Evolutionary conservation across 1,140 invertebrate genomes (phyloP).

Genomic region (Drepana arcuata): DNA sequence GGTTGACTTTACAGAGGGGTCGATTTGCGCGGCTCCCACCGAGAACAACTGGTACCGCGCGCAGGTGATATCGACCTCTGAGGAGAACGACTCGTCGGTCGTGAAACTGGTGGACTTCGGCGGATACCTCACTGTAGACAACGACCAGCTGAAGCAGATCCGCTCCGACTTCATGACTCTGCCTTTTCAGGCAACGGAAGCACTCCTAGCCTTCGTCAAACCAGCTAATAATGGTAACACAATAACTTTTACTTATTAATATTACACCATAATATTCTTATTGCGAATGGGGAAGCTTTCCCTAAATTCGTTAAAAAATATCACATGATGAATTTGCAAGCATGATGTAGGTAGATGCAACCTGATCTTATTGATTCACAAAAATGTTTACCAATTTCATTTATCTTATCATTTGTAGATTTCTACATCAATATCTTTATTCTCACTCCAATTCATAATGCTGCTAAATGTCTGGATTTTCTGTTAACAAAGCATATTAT

Average conservation of each 20-base stretch:
- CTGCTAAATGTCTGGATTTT: too few species aligned
- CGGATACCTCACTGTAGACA: constrained; percentile 86
- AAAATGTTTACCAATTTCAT: too few species aligned
- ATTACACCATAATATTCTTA: neutral
- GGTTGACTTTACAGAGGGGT: constrained; percentile 76
- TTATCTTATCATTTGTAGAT: too few species aligned
- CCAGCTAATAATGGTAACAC: constrained; percentile 79
- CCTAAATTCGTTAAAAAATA: too few species aligned
- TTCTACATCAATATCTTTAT: too few species aligned
- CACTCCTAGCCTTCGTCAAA: constrained; percentile 89
- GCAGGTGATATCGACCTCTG: constrained; percentile 81
- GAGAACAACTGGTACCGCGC: constrained; percentile 91
- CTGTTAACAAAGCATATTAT: too few species aligned
- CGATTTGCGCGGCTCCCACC: constrained; percentile 89
- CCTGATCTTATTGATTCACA: too few species aligned
- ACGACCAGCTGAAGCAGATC: constrained; percentile 86
- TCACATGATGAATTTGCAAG: too few species aligned
- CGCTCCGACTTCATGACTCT: constrained; percentile 92
- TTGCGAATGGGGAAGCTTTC: too few species aligned
- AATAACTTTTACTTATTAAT: constrained; percentile 12
- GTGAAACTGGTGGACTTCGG: constrained; percentile 95
- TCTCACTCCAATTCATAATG: too few species aligned
- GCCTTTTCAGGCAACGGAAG: constrained; percentile 97
- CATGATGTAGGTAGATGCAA: too few species aligned
- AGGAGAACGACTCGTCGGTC: constrained; percentile 79